Evolutionary conservation across 37 sponge, comb jelly and placozoan genomes (phyloP), one percentile per base, ranked within the genome.

Genomic region (Mnemiopsis leidyi): DNA sequence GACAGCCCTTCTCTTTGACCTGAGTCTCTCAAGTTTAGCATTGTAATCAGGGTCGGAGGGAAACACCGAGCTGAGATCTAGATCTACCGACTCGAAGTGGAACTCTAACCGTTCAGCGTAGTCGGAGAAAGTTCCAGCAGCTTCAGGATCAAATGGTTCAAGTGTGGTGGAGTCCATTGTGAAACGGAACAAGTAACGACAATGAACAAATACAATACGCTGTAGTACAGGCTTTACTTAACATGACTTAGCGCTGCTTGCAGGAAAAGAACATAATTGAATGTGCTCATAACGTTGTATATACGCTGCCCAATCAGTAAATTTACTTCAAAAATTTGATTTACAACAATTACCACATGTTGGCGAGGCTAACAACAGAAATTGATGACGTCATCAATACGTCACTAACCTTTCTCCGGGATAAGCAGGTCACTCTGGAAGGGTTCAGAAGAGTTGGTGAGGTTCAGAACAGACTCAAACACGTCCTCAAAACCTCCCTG

Each of bases 61-160:
- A 28, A 71, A 71, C 21, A 71, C 75, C 75, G 75, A 71, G 30
- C 21, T 7, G n/a, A 71, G 75, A 25, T 71, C 75, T 25, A 71
- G n/a, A 28, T 71, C 75, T 29, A 71, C 75, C n/a, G 75, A 71
- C 75, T 71, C 75, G 30, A 71, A 71, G 30, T 71, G 20, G 20
- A 71, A 71, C 75, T 71, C 75, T 25, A 71, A 25, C 75, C 30
- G 7, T 5, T 71, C 75, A 71, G 30, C 75, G 20, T 71, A 71
- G 30, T 71, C 75, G 26, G 75, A n/a, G 30, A 71, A 71, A 71
- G 30, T 71, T 3, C 30, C 30, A 5, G n/a, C n/a, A 28, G 75
- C 5, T 13, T 71, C 75, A n/a, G 75, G 75, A 18, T 71, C 75
- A 18, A 71, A 71, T n/a, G 75, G 75, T 71, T 71, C 75, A 71